Conservation (phyloP, 2,888 invertebrate species). For the Calameuta filiformis region DNA sequence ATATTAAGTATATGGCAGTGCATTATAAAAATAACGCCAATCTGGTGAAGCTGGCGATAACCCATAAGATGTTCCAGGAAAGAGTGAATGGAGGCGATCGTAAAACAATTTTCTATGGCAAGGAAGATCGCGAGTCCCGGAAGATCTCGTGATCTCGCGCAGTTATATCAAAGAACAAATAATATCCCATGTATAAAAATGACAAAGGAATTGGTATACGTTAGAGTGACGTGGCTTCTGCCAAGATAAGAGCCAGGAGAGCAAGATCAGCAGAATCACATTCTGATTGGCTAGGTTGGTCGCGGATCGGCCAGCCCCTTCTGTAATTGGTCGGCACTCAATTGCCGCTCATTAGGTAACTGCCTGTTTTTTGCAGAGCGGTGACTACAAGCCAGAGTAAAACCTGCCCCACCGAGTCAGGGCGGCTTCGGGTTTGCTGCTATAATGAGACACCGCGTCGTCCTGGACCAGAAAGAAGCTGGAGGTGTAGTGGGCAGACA, state of each 20-base stretch:
- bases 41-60: neutral
- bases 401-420: conserved; percentile 14
- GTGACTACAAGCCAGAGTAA: conserved; percentile 35
- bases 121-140: neutral
- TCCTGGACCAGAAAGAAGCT: neutral
- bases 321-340: conserved; percentile 62
- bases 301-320: conserved; percentile 49
- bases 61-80: neutral
- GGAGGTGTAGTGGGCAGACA: neutral
- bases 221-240: neutral
- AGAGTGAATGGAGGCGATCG: neutral
- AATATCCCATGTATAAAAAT: neutral
- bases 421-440: conserved; percentile 8
- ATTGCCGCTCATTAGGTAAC: conserved; percentile 61
- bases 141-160: neutral
- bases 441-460: conserved; percentile 28
- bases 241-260: neutral
- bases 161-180: neutral
- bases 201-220: neutral
- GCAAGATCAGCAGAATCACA: neutral
- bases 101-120: neutral
- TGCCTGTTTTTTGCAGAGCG: conserved; percentile 49
- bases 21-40: neutral
- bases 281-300: conserved; percentile 56
- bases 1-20: neutral